These are phyloP conservation scores for Chalcis sispes DNA, from an alignment of 2,888 invertebrate species.

Conservation along the genomic window DNA sequence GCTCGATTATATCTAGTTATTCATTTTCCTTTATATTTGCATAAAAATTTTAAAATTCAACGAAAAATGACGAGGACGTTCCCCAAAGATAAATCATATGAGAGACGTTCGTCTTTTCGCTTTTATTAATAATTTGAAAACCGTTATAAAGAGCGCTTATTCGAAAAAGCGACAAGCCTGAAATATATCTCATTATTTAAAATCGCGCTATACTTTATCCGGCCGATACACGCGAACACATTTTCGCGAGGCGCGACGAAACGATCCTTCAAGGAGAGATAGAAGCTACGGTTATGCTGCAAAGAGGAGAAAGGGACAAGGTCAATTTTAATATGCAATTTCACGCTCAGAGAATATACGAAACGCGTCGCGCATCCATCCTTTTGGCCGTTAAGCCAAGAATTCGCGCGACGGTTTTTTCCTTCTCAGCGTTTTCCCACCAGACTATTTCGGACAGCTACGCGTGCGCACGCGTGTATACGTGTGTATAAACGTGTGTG, in stretches of 20 bases:
- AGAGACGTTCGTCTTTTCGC: no score
- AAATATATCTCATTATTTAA: constrained; percentile 49
- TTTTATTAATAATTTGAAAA: neutral
- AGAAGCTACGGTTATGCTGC: neutral
- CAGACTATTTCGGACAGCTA: neutral
- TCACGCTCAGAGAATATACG: constrained; percentile 46
- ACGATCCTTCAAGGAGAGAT: constrained; percentile 24
- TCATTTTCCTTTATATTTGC: no score
- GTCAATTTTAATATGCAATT: constrained; percentile 58
- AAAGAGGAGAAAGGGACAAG: neutral
- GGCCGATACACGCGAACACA: constrained; percentile 16
- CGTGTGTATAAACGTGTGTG: neutral
- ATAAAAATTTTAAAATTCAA: no score
- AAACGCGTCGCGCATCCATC: constrained; percentile 37
- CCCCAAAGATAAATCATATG: no score
- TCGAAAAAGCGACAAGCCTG: neutral
- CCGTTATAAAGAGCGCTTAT: constrained; percentile 22
- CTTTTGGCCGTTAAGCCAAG: constrained; percentile 50
- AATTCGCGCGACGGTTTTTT: constrained; percentile 32
- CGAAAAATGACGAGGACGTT: no score
- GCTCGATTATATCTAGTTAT: no score
- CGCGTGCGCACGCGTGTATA: neutral
- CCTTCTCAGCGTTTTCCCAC: neutral
- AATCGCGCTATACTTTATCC: constrained; percentile 25
- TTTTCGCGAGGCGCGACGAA: neutral